These are phyloP conservation scores for Menidia menidia DNA, from an alignment of 2,797 vertebrate genomes.

Conservation along the genomic window DNA sequence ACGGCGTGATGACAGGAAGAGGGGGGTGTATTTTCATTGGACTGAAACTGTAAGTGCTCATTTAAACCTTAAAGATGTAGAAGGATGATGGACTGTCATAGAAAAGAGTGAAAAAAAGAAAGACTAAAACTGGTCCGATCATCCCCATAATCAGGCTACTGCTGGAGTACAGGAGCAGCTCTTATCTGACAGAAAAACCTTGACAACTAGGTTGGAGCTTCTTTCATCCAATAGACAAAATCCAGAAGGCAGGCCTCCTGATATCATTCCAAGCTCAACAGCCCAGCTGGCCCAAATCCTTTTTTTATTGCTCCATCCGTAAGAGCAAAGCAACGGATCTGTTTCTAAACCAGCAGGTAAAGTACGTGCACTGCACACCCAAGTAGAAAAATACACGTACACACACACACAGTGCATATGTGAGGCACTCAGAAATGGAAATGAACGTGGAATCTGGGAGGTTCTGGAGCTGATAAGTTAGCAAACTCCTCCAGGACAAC, in stretches of 20 bases:
- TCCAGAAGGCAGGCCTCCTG: constrained; percentile 51
- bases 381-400: neutral
- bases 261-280: constrained; percentile 59
- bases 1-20: constrained; percentile 53
- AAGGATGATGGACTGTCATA: constrained; percentile 16
- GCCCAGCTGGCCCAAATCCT: constrained; percentile 39
- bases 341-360: neutral
- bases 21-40: constrained; percentile 18
- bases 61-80: constrained; percentile 24
- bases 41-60: constrained; percentile 15
- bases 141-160: constrained; percentile 25
- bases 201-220: constrained; percentile 30
- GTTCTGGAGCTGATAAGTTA: constrained; percentile 40
- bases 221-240: constrained; percentile 52
- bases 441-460: constrained; percentile 39
- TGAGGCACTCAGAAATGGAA: neutral
- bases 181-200: constrained; percentile 48
- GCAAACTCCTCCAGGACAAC: constrained; percentile 39
- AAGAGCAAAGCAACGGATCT: neutral
- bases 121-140: constrained; percentile 56
- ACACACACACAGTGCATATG: neutral
- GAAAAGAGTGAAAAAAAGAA: constrained; percentile 2
- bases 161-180: constrained; percentile 39
- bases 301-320: constrained; percentile 3
- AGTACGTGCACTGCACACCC: neutral